A percentile compares a stretch with the other conserved stretches of the same genome.
Conservation (phyloP, 2,888 invertebrate genomes). For the Anodontia alba region DNA sequence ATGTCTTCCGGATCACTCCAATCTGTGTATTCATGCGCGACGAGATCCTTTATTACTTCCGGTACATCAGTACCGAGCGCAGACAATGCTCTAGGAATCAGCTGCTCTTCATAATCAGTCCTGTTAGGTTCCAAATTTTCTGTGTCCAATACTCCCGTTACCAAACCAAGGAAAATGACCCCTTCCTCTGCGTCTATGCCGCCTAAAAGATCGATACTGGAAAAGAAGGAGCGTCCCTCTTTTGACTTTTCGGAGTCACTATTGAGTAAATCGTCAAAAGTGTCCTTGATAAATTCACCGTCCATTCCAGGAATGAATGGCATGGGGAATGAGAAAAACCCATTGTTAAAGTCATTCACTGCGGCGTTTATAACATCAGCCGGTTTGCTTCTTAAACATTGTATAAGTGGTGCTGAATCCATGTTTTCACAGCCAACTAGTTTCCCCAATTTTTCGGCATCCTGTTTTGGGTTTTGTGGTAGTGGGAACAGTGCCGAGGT, state of each 20-base stretch:
- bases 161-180: not conserved
- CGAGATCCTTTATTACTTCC: not conserved
- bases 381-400: not conserved
- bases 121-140: not conserved
- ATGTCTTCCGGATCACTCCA: not conserved
- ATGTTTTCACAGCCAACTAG: not conserved
- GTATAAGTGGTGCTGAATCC: not conserved
- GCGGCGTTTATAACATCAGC: not conserved
- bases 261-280: not conserved
- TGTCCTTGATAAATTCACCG: not conserved
- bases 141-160: not conserved
- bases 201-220: not conserved
- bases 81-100: not conserved
- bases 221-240: not conserved
- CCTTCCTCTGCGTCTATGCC: not conserved
- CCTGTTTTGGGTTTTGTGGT: not conserved
- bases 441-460: not conserved
- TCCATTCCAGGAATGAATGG: not conserved
- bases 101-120: not conserved
- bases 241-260: not conserved
- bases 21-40: not conserved
- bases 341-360: not conserved
- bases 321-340: not conserved
- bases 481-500: not conserved
- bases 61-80: not conserved